Base-by-base conservation (phyloP, 2,797 vertebrate species). In the Microcaecilia unicolor region DNA sequence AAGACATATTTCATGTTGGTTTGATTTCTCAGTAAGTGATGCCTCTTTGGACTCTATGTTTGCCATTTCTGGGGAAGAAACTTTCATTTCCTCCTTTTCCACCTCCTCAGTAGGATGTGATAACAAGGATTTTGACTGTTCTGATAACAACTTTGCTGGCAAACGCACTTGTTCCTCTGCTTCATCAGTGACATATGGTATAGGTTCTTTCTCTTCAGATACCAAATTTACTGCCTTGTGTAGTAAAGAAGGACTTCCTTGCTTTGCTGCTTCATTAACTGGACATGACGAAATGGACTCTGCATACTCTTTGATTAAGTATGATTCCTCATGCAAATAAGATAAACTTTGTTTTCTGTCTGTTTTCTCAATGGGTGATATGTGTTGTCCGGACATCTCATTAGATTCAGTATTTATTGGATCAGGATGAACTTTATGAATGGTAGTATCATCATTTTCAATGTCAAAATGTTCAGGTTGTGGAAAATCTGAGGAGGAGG, bases 371-470 rank as follows among this genome's bases (percentile, higher is more conserved):
- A n/a, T n/a, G n/a, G n/a, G n/a, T n/a, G n/a, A n/a, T n/a, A n/a
- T n/a, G n/a, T n/a, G n/a, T n/a, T n/a, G n/a, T n/a, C n/a, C n/a
- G 51, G 64, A 52, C 33, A 21, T 33, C 7, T 39, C n/a, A 3
- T 19, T 53, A 50, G 21, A 28, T 44, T 54, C 55, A 35, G 28
- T 24, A 50, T 60, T 53, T 6, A 4, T 40, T 48, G 56, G 31
- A 23, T 24, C 10, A 2, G 4, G 22, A 35, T 54, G 53, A 28
- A 12, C 21, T 18, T 44, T 55, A 54, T 46, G 39, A 41, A 22
- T 29, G 5, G 34, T 30, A 41, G 34, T 6, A 22, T 22, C 5
- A 6, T 31, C 43, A 49, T 37, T 36, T 33, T 25, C 35, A 30
- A 14, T 10, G 25, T 36, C 10, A 10, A 4, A 6, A 32, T 50